Evolutionary conservation across 2,888 invertebrate genomes (phyloP).

Genomic region (Euzophera pinguis): DNA sequence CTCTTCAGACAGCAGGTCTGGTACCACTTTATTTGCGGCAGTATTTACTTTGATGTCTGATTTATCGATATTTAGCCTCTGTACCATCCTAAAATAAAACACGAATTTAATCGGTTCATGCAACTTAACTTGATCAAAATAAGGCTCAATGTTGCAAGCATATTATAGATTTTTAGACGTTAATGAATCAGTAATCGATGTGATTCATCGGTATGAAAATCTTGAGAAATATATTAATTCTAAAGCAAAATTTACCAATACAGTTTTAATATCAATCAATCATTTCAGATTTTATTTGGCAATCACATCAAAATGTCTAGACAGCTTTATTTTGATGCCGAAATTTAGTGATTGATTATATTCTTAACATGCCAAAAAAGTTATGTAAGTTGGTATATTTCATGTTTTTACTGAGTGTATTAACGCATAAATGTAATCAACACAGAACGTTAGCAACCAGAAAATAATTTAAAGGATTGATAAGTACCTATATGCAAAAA

Average conservation of each 20-base stretch:
- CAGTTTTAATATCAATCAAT: not conserved
- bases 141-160: not conserved
- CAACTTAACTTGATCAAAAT: not conserved
- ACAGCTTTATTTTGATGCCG: too few relatives aligned
- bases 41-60: slow-evolving; percentile 34
- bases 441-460: too few relatives aligned
- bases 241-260: not conserved
- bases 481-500: too few relatives aligned
- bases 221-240: not conserved
- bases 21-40: slow-evolving; percentile 39
- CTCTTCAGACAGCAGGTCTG: slow-evolving; percentile 57
- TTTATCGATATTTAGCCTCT: slow-evolving; percentile 29
- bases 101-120: slow-evolving; percentile 17
- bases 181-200: not conserved
- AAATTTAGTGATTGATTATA: too few relatives aligned
- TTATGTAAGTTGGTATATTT: too few relatives aligned
- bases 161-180: not conserved
- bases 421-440: too few relatives aligned
- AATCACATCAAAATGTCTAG: not conserved
- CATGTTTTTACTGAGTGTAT: too few relatives aligned
- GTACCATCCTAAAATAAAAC: slow-evolving; percentile 39
- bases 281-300: not conserved
- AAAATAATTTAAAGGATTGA: too few relatives aligned
- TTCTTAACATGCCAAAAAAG: too few relatives aligned
- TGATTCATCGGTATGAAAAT: not conserved